Conservation (phyloP, 2,113 vertebrate genomes). For the Pluvialis apricaria region DNA sequence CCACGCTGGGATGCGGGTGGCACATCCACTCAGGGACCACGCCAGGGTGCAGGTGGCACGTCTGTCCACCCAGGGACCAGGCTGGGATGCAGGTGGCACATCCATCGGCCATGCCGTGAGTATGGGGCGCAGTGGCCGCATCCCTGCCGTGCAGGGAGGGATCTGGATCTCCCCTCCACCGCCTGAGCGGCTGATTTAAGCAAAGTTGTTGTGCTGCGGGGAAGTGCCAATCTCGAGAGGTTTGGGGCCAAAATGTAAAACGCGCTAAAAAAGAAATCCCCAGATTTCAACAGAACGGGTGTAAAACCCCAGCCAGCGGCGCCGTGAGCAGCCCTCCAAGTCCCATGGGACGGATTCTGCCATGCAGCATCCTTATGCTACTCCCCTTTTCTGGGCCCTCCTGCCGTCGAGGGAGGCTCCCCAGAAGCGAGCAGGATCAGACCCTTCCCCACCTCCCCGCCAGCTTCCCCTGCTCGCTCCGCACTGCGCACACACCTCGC, state of each 20-base stretch:
- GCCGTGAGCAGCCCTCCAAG: not conserved
- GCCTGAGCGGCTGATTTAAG: not conserved
- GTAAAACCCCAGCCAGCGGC: not conserved
- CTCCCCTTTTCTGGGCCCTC: not conserved
- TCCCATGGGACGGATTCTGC: rapidly evolving
- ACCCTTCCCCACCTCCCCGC: not conserved
- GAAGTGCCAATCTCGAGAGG: not conserved
- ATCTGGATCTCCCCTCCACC: rapidly evolving
- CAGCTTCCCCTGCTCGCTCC: not conserved
- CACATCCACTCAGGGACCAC: rapidly evolving
- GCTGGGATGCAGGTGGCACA: not conserved
- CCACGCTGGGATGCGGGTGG: rapidly evolving
- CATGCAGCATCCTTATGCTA: rapidly evolving
- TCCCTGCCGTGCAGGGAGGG: rapidly evolving
- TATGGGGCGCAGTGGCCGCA: rapidly evolving
- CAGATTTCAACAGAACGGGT: not conserved
- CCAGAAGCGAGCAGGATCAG: not conserved
- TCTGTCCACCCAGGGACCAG: too few species aligned
- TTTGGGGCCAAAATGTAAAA: not conserved
- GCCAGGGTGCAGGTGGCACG: rapidly evolving
- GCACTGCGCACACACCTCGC: rapidly evolving
- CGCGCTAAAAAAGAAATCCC: rapidly evolving
- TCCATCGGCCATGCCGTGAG: rapidly evolving
- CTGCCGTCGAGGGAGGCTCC: not conserved
- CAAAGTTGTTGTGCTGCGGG: not conserved